Percentiles rank a stretch among this genome's conserved stretches.
These are phyloP conservation scores for Lymantria monacha DNA, from an alignment of 2,888 invertebrate species.

Conservation along the genomic window DNA sequence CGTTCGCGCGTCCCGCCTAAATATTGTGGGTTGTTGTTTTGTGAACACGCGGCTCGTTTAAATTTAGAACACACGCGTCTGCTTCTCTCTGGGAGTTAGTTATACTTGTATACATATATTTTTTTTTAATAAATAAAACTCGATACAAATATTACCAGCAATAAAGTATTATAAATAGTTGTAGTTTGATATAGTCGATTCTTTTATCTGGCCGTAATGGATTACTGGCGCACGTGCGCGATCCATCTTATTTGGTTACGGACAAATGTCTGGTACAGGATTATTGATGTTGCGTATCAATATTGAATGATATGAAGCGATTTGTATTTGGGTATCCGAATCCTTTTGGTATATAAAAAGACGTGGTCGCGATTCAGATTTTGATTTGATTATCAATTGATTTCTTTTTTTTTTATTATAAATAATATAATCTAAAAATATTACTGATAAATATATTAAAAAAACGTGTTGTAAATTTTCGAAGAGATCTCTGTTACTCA, in stretches of 20 bases:
- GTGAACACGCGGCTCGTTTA: slow-evolving; percentile 63
- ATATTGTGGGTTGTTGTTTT: slow-evolving; percentile 71
- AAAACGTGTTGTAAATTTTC: too few species aligned
- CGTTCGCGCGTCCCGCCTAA: slow-evolving; percentile 56
- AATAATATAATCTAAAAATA: too few species aligned
- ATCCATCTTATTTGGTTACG: slow-evolving; percentile 32
- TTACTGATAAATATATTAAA: too few species aligned
- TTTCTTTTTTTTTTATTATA: not conserved
- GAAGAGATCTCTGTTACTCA: too few species aligned
- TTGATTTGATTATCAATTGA: not conserved
- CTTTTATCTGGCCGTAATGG: slow-evolving; percentile 63
- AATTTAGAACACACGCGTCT: slow-evolving; percentile 69
- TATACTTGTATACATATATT: slow-evolving; percentile 36
- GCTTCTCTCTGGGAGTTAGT: slow-evolving; percentile 58
- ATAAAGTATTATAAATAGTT: slow-evolving; percentile 64
- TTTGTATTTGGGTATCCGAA: not conserved
- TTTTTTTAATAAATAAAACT: slow-evolving; percentile 61
- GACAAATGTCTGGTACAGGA: slow-evolving; percentile 19
- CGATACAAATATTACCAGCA: slow-evolving; percentile 68
- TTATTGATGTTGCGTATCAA: slow-evolving; percentile 23
- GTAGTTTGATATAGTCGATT: slow-evolving; percentile 32
- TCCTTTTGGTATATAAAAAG: not conserved
- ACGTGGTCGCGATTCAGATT: not conserved
- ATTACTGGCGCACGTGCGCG: slow-evolving; percentile 31
- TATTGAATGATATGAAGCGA: not conserved